A percentile compares a stretch with the other conserved stretches of the same genome.
phyloP scores from a whole-genome alignment of 2,113 vertebrate species.

The Corythoichthys intestinalis region DNA sequence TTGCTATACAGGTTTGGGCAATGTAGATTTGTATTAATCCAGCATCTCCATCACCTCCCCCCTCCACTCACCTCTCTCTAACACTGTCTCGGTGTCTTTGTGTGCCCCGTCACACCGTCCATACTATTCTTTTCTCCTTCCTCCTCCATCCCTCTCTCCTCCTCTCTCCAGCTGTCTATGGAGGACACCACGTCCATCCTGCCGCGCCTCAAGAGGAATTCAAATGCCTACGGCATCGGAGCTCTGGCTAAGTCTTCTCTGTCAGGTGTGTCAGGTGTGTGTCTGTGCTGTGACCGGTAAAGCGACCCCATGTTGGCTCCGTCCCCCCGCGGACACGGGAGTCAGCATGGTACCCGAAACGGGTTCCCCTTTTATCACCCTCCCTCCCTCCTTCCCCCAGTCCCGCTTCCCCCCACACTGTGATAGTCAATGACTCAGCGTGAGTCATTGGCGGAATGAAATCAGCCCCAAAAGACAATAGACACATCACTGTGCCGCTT shows the following conservation, averaged over 20 bases:
- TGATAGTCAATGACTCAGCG: constrained; percentile 27
- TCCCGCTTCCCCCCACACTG: constrained; percentile 32
- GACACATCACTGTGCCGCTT: constrained; percentile 48
- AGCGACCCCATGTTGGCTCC: constrained; percentile 75
- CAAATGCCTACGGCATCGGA: constrained; percentile 95
- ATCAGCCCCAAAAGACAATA: constrained; percentile 38
- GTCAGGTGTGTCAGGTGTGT: constrained; percentile 92
- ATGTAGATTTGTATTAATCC: constrained; percentile 63
- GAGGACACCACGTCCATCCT: constrained; percentile 99
- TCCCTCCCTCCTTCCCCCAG: neutral
- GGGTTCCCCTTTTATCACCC: constrained; percentile 67
- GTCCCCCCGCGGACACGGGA: constrained; percentile 51
- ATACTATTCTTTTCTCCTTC: constrained; percentile 50
- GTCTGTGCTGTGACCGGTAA: constrained; percentile 80
- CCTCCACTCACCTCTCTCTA: constrained; percentile 63
- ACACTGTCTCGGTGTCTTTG: constrained; percentile 51
- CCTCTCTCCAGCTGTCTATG: constrained; percentile 89
- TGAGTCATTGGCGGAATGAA: constrained; percentile 68
- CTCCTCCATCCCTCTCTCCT: constrained; percentile 61
- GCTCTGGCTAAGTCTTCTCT: constrained; percentile 98
- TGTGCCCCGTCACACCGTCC: constrained; percentile 58
- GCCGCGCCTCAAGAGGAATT: constrained; percentile 94
- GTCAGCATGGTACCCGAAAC: constrained; percentile 75
- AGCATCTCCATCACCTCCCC: constrained; percentile 61
- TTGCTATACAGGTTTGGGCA: constrained; percentile 23